Evolutionary conservation across 2,113 vertebrate species (phyloP).

Genomic region (Calonectris borealis): DNA sequence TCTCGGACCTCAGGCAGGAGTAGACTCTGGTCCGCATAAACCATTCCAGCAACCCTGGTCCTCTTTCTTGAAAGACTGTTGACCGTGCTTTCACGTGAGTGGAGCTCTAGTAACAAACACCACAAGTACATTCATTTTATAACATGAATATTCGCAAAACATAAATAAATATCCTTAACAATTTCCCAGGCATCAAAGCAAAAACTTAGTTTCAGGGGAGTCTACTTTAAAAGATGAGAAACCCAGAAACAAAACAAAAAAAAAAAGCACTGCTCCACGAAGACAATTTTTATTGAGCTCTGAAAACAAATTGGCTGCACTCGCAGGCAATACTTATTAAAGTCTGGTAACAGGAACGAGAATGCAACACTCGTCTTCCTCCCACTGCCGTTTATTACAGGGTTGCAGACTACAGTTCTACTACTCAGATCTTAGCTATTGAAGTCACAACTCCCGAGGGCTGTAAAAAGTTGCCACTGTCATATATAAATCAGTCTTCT

Average conservation of each 20-base stretch:
- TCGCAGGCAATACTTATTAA: background rate
- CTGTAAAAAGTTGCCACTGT: constrained; percentile 33
- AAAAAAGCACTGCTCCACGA: background rate
- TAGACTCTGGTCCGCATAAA: background rate
- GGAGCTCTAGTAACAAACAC: background rate
- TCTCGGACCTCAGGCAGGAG: background rate
- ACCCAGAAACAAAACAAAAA: background rate
- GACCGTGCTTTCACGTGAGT: background rate
- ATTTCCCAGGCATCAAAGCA: background rate
- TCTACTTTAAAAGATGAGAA: constrained; percentile 26
- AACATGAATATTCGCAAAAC: background rate
- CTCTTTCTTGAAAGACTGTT: background rate
- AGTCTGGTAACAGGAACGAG: background rate
- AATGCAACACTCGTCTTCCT: background rate
- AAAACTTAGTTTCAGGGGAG: background rate
- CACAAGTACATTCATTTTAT: background rate
- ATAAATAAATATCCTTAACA: constrained; percentile 1
- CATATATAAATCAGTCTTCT: constrained; percentile 37
- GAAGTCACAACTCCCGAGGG: constrained; percentile 33
- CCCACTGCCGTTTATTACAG: background rate
- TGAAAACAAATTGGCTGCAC: background rate
- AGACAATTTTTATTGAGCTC: background rate
- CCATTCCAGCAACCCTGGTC: background rate
- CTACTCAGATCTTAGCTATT: constrained; percentile 4
- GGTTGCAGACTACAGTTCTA: background rate